Percentiles rank a stretch among this genome's conserved stretches.
Evolutionary conservation across 2,797 vertebrate species (phyloP).

Genomic region (Eospalax fontanierii): DNA sequence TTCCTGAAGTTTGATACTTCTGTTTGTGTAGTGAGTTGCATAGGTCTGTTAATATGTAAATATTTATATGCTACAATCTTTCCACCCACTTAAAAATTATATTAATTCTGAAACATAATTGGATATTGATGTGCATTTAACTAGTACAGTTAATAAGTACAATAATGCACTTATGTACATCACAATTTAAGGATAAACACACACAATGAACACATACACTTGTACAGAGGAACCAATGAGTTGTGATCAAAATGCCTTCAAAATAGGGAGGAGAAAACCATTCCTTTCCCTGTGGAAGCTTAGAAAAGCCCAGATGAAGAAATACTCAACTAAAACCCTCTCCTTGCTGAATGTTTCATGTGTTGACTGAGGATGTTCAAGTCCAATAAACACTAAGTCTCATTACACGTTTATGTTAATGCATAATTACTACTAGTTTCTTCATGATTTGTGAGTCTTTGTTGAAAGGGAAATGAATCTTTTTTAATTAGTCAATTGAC

Average conservation of each 20-base stretch:
- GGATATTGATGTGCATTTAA: background rate
- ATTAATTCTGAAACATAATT: background rate
- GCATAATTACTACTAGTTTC: background rate
- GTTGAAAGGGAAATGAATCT: constrained; percentile 43
- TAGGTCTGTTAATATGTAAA: background rate
- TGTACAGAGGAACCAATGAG: background rate
- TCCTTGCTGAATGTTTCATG: background rate
- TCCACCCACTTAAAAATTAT: background rate
- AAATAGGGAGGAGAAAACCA: background rate
- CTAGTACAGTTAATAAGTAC: background rate
- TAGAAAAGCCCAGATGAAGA: background rate
- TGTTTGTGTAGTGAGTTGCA: background rate
- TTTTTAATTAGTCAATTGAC: constrained; percentile 59
- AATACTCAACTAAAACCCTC: background rate
- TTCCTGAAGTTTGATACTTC: constrained; percentile 8
- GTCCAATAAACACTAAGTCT: background rate
- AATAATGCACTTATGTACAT: background rate
- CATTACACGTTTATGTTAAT: background rate
- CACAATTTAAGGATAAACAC: background rate
- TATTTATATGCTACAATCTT: background rate
- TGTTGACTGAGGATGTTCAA: background rate
- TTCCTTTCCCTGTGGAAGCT: background rate
- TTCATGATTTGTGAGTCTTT: constrained; percentile 60
- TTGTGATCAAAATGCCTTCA: constrained; percentile 14
- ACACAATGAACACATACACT: background rate